phyloP scores from a whole-genome alignment of 2,888 invertebrate species.

The Melanostoma mellinum region DNA sequence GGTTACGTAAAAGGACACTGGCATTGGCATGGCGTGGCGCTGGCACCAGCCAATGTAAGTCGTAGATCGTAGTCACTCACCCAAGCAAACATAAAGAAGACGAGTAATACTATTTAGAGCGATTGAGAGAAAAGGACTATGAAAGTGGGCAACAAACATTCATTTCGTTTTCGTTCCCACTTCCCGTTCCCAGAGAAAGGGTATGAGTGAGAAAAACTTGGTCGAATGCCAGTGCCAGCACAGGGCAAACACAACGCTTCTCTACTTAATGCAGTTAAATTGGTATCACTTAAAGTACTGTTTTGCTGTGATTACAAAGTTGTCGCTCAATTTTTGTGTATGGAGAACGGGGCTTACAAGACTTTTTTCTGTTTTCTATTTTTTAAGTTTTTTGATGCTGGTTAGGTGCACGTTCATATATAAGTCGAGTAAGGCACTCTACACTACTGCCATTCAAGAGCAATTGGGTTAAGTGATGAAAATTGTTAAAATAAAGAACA shows the following conservation, averaged over 20 bases:
- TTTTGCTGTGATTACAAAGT: slow-evolving; percentile 72
- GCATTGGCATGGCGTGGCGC: slow-evolving; percentile 20
- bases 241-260: slow-evolving; percentile 51
- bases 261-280: slow-evolving; percentile 68
- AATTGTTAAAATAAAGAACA: slow-evolving; percentile 67
- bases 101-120: slow-evolving; percentile 26
- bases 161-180: no score
- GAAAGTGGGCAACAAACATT: background rate
- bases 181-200: no score
- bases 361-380: background rate
- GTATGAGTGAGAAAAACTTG: slow-evolving; percentile 41
- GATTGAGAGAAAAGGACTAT: slow-evolving; percentile 30
- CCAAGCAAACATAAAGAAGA: slow-evolving; percentile 33
- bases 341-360: background rate
- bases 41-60: slow-evolving; percentile 54
- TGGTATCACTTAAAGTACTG: slow-evolving; percentile 71
- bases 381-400: background rate
- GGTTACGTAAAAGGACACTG: slow-evolving; percentile 71
- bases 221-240: slow-evolving; percentile 58
- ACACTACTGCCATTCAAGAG: slow-evolving; percentile 37
- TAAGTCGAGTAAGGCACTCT: slow-evolving; percentile 11
- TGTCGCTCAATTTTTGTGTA: slow-evolving; percentile 68
- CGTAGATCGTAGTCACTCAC: slow-evolving; percentile 55
- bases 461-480: slow-evolving; percentile 71
- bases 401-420: slow-evolving; percentile 46